Conservation (phyloP, 2,113 vertebrate genomes). For the Cygnus buccinator region DNA sequence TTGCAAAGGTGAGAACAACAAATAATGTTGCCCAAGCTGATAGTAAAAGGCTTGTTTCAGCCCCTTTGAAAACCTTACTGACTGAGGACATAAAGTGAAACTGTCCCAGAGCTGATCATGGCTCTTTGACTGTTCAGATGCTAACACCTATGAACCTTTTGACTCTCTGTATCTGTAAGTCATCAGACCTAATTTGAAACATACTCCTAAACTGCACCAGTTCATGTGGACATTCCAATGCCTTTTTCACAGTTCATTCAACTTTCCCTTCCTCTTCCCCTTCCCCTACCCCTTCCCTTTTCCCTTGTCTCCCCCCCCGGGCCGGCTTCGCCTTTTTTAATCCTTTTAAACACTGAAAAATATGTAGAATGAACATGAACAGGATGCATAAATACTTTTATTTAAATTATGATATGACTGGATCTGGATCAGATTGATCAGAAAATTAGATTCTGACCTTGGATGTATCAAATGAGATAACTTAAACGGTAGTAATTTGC, state of each 20-base stretch:
- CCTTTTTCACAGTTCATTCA: too few species aligned
- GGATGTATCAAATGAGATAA: not conserved
- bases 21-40: not conserved
- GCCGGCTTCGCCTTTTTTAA: not conserved
- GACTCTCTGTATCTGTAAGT: not conserved
- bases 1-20: not conserved
- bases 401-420: not conserved
- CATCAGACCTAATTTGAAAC: not conserved
- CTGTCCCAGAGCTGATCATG: fast-evolving
- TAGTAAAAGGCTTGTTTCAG: not conserved
- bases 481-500: not conserved
- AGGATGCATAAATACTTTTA: not conserved
- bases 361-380: not conserved
- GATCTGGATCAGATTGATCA: not conserved
- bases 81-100: not conserved
- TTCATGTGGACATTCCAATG: not conserved
- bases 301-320: too few species aligned
- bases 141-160: not conserved
- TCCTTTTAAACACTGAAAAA: not conserved
- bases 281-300: too few species aligned
- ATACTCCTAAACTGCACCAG: not conserved
- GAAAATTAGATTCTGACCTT: not conserved
- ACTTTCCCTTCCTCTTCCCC: too few species aligned
- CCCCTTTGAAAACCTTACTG: not conserved
- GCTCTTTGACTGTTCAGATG: not conserved